Percentiles rank a stretch among this genome's conserved stretches.
Conservation (phyloP, 2,797 vertebrate genomes). For the Clangula hyemalis region DNA sequence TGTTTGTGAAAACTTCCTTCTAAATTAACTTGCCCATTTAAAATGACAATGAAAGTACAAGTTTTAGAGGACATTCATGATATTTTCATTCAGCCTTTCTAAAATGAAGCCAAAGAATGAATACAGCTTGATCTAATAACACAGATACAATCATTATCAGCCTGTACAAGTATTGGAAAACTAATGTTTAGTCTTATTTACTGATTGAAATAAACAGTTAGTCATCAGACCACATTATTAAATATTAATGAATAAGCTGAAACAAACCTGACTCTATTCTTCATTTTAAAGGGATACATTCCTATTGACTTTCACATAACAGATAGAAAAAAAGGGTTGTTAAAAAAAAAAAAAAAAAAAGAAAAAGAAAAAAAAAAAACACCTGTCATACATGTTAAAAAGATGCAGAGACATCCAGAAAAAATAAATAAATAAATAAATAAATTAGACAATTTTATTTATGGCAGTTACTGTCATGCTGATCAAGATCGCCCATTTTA, state of each 20-base stretch:
- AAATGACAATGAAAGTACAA: neutral
- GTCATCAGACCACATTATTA: neutral
- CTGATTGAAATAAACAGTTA: slow-evolving; percentile 14
- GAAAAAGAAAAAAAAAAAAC: no score
- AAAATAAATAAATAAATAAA: no score
- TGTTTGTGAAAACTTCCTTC: neutral
- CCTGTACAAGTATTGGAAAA: slow-evolving; percentile 15
- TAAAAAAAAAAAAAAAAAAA: no score
- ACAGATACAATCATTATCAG: slow-evolving; percentile 29
- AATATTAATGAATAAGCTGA: neutral
- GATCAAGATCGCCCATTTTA: neutral
- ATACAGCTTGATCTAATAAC: slow-evolving; percentile 36
- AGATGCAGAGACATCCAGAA: neutral
- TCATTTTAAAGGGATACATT: neutral
- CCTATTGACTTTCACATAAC: neutral
- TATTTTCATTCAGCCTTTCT: neutral
- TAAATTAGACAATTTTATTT: neutral
- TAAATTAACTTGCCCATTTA: neutral
- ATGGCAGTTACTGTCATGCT: neutral
- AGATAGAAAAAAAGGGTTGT: no score
- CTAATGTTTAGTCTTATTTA: neutral
- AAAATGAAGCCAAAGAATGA: slow-evolving; percentile 7
- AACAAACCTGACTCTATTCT: neutral
- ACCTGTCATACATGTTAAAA: neutral
- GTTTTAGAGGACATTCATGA: slow-evolving; percentile 7